phyloP scores from a whole-genome alignment of 2,888 invertebrate species.

The Eueremaeus valkanovi region DNA sequence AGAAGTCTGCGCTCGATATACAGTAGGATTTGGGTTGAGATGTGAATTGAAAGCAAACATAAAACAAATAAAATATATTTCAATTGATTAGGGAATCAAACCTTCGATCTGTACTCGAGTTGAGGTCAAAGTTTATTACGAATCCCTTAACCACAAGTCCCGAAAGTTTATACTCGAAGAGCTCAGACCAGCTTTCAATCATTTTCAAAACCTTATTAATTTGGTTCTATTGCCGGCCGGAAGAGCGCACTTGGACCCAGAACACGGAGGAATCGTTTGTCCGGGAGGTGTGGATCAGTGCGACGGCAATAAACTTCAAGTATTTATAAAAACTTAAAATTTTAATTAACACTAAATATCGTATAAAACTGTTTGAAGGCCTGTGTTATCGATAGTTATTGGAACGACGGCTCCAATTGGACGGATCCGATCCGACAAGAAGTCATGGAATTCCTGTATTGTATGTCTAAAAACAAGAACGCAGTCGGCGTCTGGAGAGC shows the following conservation, averaged over 20 bases:
- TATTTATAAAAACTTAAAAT: neutral
- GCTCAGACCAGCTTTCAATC: conserved; percentile 30
- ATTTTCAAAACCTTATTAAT: conserved; percentile 35
- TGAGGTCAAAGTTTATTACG: conserved; percentile 26
- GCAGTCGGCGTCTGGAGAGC: neutral
- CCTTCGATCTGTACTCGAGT: conserved; percentile 31
- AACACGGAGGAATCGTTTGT: conserved; percentile 6
- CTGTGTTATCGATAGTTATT: conserved; percentile 36
- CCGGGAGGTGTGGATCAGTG: conserved; percentile 22
- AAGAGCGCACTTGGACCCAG: neutral
- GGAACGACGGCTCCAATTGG: conserved; percentile 35
- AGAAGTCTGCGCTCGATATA: conserved; percentile 26
- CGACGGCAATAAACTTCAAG: conserved; percentile 21
- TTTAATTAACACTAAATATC: neutral
- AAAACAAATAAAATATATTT: conserved; percentile 9
- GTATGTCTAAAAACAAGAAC: conserved; percentile 34
- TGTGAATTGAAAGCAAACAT: neutral
- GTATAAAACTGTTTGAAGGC: neutral
- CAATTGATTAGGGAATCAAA: neutral
- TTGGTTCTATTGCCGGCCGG: conserved; percentile 27
- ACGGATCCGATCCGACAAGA: conserved; percentile 36
- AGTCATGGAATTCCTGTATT: conserved; percentile 30
- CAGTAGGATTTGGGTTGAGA: neutral
- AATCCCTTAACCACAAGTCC: conserved; percentile 32
- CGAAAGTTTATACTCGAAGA: conserved; percentile 29